These are phyloP conservation scores for Cervus canadensis DNA, from an alignment of 2,113 vertebrate genomes.

Conservation along the genomic window DNA sequence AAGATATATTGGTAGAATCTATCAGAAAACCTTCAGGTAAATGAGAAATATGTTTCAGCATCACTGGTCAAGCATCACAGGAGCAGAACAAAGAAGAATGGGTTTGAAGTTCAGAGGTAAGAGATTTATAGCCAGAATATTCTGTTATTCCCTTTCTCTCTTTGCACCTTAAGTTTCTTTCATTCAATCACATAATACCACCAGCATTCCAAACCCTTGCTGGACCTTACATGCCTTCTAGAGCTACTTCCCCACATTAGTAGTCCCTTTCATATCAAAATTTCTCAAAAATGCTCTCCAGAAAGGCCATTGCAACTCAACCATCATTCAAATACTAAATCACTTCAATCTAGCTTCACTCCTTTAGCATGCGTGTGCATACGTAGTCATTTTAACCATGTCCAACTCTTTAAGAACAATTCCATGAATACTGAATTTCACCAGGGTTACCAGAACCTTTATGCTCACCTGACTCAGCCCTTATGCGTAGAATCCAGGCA, in stretches of 20 bases:
- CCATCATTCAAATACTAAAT: neutral
- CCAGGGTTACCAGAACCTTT: neutral
- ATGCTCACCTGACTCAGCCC: neutral
- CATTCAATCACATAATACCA: neutral
- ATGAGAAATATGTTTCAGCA: neutral
- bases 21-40: neutral
- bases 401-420: neutral
- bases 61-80: neutral
- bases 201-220: neutral
- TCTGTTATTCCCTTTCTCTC: neutral
- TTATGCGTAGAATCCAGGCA: rapidly evolving
- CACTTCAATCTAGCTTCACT: neutral
- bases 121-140: neutral
- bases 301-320: neutral
- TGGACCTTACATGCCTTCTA: neutral
- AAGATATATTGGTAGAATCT: neutral
- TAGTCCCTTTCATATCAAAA: neutral
- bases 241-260: neutral
- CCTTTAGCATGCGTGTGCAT: neutral
- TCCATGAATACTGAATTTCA: neutral
- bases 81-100: neutral
- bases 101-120: neutral
- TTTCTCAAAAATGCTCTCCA: neutral
- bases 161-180: neutral
- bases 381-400: rapidly evolving